Conservation (phyloP, 1,140 invertebrate genomes). For the Drosophila novamexicana region DNA sequence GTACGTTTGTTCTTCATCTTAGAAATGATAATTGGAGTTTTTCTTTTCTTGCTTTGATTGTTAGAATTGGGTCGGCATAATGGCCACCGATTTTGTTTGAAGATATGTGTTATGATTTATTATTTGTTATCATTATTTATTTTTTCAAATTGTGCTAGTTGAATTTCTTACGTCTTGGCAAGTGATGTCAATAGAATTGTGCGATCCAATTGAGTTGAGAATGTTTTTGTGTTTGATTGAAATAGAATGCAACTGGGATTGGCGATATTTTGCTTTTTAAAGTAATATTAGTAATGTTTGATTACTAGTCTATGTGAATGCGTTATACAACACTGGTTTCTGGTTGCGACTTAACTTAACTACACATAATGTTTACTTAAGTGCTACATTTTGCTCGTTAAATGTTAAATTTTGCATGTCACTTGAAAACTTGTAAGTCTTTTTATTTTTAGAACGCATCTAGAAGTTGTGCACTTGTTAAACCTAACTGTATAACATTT, state of each 20-base stretch:
- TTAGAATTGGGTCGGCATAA: constrained; percentile 52
- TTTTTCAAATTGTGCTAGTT: constrained; percentile 67
- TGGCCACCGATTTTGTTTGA: constrained; percentile 48
- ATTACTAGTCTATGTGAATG: constrained; percentile 55
- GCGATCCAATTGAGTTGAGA: constrained; percentile 38
- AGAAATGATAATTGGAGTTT: constrained; percentile 59
- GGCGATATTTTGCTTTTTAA: constrained; percentile 27
- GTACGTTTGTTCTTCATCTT: constrained; percentile 28
- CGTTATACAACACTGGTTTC: constrained; percentile 37
- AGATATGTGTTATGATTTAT: constrained; percentile 80
- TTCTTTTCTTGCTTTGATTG: constrained; percentile 54
- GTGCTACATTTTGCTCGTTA: constrained; percentile 50
- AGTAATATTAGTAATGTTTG: constrained; percentile 58
- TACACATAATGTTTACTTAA: constrained; percentile 50
- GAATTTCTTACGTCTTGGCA: constrained; percentile 47
- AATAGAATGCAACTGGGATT: constrained; percentile 48
- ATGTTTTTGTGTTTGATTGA: constrained; percentile 20
- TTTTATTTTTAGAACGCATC: constrained; percentile 66
- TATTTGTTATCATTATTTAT: constrained; percentile 46
- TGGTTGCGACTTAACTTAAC: constrained; percentile 62
- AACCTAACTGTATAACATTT: constrained; percentile 63
- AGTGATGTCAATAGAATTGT: constrained; percentile 41
- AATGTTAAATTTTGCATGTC: constrained; percentile 49
- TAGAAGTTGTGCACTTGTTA: constrained; percentile 69
- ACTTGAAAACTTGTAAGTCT: constrained; percentile 74